Evolutionary conservation across 2,888 invertebrate genomes (phyloP), one percentile per base, ranked within the genome.

Genomic region (Dryomyza anilis): DNA sequence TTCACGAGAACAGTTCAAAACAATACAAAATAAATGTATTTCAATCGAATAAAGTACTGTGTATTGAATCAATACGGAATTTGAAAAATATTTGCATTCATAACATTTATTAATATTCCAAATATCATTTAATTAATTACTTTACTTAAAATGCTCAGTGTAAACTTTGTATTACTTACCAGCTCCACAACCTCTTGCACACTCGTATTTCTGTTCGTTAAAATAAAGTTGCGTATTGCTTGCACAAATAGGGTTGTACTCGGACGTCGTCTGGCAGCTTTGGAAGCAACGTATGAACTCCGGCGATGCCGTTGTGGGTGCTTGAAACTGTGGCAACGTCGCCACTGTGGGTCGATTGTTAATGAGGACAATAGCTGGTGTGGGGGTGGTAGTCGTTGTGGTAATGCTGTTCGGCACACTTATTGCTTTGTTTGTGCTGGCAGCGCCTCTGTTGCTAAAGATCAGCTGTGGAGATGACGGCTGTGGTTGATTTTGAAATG

Each of bases 191-290:
- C 66, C 64, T 4, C 72, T 72, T 0, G 83, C 81, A 57, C 83
- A 83, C 50, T 76, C 73, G 30, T 79, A 80, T 57, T 81, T 81
- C 60, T 80, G 79, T 55, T 77, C 76, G 65, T 83, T 83, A 21
- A 69, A 67, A 64, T 83, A 83, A 33, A 74, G 52, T 33, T 78
- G 72, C 27, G 72, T 72, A 67, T 83, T 77, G 48, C 74, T 79
- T 14, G 77, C 83, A 67, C 83, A 83, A 57, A 83, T 74, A 1
- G 83, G 83, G 75, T 79, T 83, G 36, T 82, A 83, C 65, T 83
- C 78, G 0, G 79, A 65, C 0, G 83, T 83, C 0, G 82, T 79
- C 4, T 74, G 79, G 58, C 83, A 83, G n/a, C 68, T 69, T 12
- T 70, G 72, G 33, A 76, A 74, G 64, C 83, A 83, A 2, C 69